A percentile compares a stretch with the other conserved stretches of the same genome.
Evolutionary conservation across 2,797 vertebrate species (phyloP).

Genomic region (Crenuchus spilurus): DNA sequence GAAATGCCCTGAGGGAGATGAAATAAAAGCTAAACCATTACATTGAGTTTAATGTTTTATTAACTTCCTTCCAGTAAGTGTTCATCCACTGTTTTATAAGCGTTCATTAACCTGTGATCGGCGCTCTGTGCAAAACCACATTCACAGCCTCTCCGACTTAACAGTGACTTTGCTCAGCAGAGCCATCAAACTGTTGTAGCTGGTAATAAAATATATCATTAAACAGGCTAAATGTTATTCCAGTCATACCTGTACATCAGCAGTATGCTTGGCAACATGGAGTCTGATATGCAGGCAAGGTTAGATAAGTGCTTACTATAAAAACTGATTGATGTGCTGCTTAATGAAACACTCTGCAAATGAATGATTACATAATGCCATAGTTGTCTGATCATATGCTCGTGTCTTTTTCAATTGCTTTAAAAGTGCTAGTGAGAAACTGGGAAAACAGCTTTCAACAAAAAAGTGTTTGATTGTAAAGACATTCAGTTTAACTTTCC

Average conservation of each 20-base stretch:
- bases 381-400: too few species aligned
- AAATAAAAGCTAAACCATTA: neutral
- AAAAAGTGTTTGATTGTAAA: neutral
- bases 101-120: neutral
- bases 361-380: neutral
- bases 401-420: too few species aligned
- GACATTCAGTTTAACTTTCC: neutral
- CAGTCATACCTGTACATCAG: neutral
- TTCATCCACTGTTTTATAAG: neutral
- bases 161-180: neutral
- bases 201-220: neutral
- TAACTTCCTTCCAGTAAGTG: neutral
- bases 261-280: too few species aligned
- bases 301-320: neutral
- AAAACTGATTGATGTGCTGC: neutral
- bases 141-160: neutral
- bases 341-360: neutral
- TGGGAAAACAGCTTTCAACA: too few species aligned
- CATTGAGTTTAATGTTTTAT: constrained; percentile 11
- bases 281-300: neutral
- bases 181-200: neutral
- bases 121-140: neutral
- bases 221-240: neutral
- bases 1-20: neutral
- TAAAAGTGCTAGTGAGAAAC: too few species aligned